Evolutionary conservation across 2,888 invertebrate genomes (phyloP).

Genomic region (Tribolium freemani): DNA sequence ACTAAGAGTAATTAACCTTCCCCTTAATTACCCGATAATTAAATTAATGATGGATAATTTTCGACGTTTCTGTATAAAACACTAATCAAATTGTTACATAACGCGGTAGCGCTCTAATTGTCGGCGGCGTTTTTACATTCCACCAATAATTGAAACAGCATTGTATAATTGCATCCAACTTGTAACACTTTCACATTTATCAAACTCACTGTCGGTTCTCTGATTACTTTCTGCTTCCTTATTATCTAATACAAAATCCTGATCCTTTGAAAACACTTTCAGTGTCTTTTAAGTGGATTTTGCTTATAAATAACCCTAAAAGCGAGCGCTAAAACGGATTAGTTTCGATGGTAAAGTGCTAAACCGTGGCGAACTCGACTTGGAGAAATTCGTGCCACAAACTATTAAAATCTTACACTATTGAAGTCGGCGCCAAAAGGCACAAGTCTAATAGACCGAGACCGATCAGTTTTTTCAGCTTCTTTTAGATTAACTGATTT

Average conservation of each 20-base stretch:
- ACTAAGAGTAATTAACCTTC: conserved; percentile 2
- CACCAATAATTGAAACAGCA: conserved; percentile 1
- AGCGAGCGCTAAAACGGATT: conserved; percentile 6
- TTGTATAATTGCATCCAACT: conserved; percentile 1
- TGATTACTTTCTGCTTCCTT: neutral
- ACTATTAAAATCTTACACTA: conserved; percentile 13
- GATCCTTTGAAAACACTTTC: neutral
- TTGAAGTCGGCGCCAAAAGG: conserved; percentile 18
- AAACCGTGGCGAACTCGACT: conserved; percentile 12
- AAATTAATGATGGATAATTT: conserved; percentile 12
- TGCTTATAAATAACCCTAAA: neutral
- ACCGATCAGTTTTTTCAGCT: neutral
- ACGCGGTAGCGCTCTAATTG: conserved; percentile 5
- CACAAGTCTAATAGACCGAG: neutral
- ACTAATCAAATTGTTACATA: conserved; percentile 7
- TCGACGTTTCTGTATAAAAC: conserved; percentile 6
- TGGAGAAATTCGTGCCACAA: conserved; percentile 8
- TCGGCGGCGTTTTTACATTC: neutral
- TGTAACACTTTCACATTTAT: conserved; percentile 20
- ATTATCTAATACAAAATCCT: neutral
- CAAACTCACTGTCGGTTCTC: conserved; percentile 6
- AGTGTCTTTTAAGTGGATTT: no score
- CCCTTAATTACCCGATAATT: conserved; percentile 14
- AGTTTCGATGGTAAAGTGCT: conserved; percentile 13
- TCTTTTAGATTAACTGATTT: neutral